A percentile compares a stretch with the other conserved stretches of the same genome.
phyloP scores from a whole-genome alignment of 2,113 vertebrate genomes.

The human region DNA sequence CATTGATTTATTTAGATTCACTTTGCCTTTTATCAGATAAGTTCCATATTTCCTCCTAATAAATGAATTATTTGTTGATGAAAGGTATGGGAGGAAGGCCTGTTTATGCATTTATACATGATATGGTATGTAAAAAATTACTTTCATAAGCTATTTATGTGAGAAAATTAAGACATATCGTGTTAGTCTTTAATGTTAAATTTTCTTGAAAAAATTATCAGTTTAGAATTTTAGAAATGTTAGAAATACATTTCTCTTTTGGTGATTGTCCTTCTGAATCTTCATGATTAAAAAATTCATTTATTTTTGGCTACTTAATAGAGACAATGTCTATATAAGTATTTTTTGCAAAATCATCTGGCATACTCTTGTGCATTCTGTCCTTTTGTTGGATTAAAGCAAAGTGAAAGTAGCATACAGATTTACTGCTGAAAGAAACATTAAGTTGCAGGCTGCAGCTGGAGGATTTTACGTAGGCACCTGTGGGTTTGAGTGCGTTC shows the following conservation, averaged over 20 bases:
- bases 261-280: background rate
- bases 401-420: conserved; percentile 55
- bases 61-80: conserved; percentile 48
- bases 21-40: conserved; percentile 39
- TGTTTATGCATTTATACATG: conserved; percentile 19
- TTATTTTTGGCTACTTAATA: conserved; percentile 34
- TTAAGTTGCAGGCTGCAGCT: conserved; percentile 80
- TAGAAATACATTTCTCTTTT: conserved; percentile 28
- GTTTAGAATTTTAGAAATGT: background rate
- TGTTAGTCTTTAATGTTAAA: conserved; percentile 5
- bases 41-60: conserved; percentile 21
- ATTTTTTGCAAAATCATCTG: conserved; percentile 40
- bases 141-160: conserved; percentile 14
- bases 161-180: background rate
- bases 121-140: conserved; percentile 38
- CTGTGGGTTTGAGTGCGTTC: conserved; percentile 77
- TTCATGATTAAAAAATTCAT: conserved; percentile 17
- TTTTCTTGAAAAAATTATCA: conserved; percentile 35
- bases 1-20: conserved; percentile 47
- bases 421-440: conserved; percentile 71
- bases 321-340: background rate
- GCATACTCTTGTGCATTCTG: background rate
- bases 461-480: conserved; percentile 82
- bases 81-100: background rate
- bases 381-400: conserved; percentile 48